Conservation (phyloP, 1,140 invertebrate species). For the Argopecten irradians region DNA sequence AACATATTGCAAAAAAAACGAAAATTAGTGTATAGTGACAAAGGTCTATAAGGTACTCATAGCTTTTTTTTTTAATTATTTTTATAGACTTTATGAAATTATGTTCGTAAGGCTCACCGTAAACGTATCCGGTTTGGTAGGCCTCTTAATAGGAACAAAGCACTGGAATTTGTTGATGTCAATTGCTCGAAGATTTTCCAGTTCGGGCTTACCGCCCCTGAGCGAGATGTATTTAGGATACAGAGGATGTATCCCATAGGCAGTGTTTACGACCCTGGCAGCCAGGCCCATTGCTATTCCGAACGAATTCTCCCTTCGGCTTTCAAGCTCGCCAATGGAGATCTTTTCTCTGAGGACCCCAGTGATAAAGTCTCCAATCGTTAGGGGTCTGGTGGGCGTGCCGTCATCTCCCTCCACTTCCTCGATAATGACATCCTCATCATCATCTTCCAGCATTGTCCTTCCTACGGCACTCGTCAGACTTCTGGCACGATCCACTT, state of each 20-base stretch:
- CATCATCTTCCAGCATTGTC: neutral
- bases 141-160: conserved; percentile 40
- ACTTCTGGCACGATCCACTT: neutral
- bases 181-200: conserved; percentile 42
- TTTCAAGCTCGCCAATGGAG: neutral
- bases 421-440: neutral
- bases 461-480: neutral
- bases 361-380: neutral
- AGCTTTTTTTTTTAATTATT: neutral
- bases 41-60: neutral
- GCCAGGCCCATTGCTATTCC: conserved; percentile 26
- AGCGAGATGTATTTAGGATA: conserved; percentile 35
- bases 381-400: neutral
- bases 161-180: conserved; percentile 40
- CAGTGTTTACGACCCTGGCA: conserved; percentile 12
- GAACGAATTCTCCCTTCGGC: conserved; percentile 14
- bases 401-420: neutral
- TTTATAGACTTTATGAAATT: neutral
- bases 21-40: neutral
- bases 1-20: neutral
- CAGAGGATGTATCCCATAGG: conserved; percentile 29
- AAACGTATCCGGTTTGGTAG: conserved; percentile 34
- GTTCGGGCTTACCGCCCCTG: neutral
- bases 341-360: neutral
- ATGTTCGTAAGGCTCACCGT: conserved; percentile 24